phyloP scores from a whole-genome alignment of 2,888 invertebrate genomes.

The Plebejus anna region DNA sequence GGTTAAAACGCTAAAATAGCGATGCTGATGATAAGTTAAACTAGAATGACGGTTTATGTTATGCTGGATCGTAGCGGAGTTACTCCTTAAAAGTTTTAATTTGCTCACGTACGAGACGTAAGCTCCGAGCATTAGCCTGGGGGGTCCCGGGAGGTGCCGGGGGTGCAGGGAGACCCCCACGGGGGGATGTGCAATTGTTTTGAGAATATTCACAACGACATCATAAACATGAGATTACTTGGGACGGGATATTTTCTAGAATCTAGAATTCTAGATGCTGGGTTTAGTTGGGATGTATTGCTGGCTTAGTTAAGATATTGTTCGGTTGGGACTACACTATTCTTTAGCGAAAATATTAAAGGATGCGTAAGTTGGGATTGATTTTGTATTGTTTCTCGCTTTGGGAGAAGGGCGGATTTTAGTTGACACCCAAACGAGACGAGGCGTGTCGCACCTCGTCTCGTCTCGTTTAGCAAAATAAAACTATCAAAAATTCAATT shows the following conservation, averaged over 20 bases:
- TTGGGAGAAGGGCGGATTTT: too few relatives aligned
- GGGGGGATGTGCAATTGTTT: slow-evolving; percentile 29
- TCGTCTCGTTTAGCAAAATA: too few relatives aligned
- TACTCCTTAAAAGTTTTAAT: slow-evolving; percentile 49
- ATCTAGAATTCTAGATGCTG: not conserved
- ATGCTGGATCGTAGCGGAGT: slow-evolving; percentile 20
- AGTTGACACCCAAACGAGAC: too few relatives aligned
- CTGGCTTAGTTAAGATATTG: not conserved
- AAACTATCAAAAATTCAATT: too few relatives aligned
- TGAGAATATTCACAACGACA: slow-evolving; percentile 29
- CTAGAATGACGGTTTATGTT: slow-evolving; percentile 12
- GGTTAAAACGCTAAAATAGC: not conserved
- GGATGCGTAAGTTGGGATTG: not conserved
- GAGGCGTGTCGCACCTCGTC: too few relatives aligned
- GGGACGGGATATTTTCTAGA: not conserved
- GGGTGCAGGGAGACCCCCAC: slow-evolving; percentile 30
- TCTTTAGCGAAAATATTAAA: not conserved
- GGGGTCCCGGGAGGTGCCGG: slow-evolving; percentile 38
- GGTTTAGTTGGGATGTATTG: not conserved
- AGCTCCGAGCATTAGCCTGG: slow-evolving; percentile 50
- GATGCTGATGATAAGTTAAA: not conserved
- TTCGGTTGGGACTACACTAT: not conserved
- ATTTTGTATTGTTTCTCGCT: too few relatives aligned
- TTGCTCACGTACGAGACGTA: slow-evolving; percentile 50
- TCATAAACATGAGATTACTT: slow-evolving; percentile 28